These are phyloP conservation scores for Pterocles gutturalis DNA, from an alignment of 2,113 vertebrate genomes.

Conservation along the genomic window DNA sequence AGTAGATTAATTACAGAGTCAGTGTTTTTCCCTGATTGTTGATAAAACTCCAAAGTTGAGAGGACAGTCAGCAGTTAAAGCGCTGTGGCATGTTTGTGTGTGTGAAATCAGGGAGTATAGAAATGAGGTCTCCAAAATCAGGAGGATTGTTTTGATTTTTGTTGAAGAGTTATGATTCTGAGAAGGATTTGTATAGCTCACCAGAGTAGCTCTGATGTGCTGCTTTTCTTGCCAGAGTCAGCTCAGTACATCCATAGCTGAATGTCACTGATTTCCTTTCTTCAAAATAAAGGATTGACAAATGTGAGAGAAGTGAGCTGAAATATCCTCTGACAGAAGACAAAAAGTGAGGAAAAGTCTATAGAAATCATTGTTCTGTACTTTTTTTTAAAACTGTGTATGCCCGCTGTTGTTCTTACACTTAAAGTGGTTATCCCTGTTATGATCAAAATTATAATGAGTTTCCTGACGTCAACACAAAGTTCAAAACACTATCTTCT, in stretches of 20 bases:
- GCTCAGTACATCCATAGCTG: not conserved
- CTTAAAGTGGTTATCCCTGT: not conserved
- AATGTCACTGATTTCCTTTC: constrained; percentile 21
- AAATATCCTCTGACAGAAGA: not conserved
- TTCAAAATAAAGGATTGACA: not conserved
- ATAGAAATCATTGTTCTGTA: not conserved
- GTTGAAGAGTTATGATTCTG: not conserved
- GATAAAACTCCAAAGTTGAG: not conserved
- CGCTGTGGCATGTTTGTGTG: accelerated
- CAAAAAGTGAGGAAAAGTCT: not conserved
- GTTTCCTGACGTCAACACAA: not conserved
- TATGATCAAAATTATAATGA: not conserved
- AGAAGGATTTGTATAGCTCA: not conserved
- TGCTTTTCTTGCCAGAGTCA: not conserved
- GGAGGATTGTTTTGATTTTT: not conserved
- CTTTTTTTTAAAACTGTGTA: not conserved
- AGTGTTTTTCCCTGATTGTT: not conserved
- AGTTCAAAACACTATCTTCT: not conserved
- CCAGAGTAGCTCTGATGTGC: not conserved
- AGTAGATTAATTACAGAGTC: not conserved
- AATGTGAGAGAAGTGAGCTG: not conserved
- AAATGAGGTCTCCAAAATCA: not conserved
- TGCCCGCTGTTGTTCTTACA: not conserved
- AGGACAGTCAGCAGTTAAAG: not conserved
- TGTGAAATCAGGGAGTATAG: not conserved